phyloP scores from a whole-genome alignment of 2,113 vertebrate genomes.

The Sturnus vulgaris region DNA sequence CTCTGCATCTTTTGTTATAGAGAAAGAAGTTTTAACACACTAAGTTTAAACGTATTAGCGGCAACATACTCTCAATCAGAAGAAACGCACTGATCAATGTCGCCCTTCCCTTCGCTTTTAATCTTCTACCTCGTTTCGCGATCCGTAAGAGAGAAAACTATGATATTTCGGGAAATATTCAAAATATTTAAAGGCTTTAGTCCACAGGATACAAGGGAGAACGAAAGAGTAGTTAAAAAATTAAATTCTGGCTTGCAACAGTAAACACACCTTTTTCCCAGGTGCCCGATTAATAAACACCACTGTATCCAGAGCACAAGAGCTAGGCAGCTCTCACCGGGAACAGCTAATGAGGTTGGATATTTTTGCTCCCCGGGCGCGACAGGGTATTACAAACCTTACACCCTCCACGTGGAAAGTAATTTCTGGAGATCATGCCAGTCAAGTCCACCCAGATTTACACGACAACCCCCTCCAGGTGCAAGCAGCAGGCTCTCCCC shows the following conservation, averaged over 20 bases:
- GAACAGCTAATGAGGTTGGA: neutral
- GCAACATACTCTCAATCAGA: neutral
- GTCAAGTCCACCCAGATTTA: neutral
- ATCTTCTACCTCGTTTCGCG: neutral
- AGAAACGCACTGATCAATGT: neutral
- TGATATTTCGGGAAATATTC: accelerated
- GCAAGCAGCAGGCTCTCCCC: neutral
- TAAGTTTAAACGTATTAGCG: neutral
- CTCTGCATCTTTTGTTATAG: neutral
- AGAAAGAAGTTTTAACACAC: neutral
- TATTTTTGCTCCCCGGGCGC: neutral
- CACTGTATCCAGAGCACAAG: accelerated
- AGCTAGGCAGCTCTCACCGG: neutral
- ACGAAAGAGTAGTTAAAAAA: neutral
- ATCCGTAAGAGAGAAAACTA: neutral
- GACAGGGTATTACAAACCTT: neutral
- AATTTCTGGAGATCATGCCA: neutral
- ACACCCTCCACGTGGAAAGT: neutral
- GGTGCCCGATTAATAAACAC: neutral
- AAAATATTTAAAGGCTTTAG: neutral
- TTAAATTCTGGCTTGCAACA: neutral
- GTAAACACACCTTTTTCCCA: neutral
- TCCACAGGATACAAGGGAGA: neutral
- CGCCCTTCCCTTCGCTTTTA: neutral
- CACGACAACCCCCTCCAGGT: neutral